These are phyloP conservation scores for Elanus axillaris DNA, from an alignment of 2,113 vertebrate species.

Conservation along the genomic window DNA sequence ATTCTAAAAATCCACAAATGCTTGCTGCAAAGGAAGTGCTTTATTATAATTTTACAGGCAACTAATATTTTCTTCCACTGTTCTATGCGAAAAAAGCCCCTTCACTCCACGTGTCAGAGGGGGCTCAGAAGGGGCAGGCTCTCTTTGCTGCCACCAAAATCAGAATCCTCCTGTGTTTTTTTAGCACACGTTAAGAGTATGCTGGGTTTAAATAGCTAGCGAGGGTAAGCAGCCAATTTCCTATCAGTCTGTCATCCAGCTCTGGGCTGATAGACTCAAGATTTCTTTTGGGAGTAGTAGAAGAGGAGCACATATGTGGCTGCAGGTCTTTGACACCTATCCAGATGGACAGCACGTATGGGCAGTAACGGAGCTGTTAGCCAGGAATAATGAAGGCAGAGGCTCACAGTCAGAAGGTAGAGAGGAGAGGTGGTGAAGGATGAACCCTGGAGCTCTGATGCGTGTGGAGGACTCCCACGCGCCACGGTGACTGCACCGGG, in stretches of 20 bases:
- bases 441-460: neutral
- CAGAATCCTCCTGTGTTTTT: neutral
- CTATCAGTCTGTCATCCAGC: neutral
- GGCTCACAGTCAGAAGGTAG: neutral
- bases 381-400: neutral
- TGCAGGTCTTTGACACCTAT: neutral
- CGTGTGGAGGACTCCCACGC: neutral
- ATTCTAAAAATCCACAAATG: neutral
- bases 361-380: neutral
- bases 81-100: neutral
- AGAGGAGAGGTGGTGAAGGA: neutral
- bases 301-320: neutral
- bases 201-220: neutral
- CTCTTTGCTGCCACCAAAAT: neutral
- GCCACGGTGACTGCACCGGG: accelerated
- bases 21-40: neutral
- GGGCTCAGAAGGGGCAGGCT: neutral
- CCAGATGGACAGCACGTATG: neutral
- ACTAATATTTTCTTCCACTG: neutral
- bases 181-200: neutral
- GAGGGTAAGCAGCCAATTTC: neutral
- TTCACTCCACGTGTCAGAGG: accelerated
- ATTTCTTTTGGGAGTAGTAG: neutral
- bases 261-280: neutral
- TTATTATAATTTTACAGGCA: neutral